Base-by-base conservation (phyloP, 2,888 invertebrate genomes). In the Polylopha cassiicola region DNA sequence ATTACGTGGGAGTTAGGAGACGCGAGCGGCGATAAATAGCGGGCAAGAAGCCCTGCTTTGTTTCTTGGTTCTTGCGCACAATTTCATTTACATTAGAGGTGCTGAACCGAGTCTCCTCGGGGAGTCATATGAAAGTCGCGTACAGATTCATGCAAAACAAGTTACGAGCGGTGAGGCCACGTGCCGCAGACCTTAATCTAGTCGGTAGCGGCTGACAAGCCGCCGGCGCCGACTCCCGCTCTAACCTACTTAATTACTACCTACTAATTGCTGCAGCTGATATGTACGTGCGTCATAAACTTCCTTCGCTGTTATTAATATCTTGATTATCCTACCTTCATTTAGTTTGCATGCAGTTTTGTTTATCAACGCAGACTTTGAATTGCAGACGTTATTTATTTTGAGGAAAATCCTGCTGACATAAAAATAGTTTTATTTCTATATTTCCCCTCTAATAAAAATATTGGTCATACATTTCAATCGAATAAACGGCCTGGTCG, bases 41-140 rank as follows among this genome's bases (percentile, higher is more conserved):
- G 70, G 74, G 65, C 72, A 57, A 74, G 75, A 60, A 75, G 67
- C 68, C 66, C 65, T 74, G 81, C 76, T 82, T 80, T 80, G 80
- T 82, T 80, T 77, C 73, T 80, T 80, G 80, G 79, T 80, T 77
- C 73, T 77, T 77, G 79, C 73, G 72, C 78, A 80, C 77, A 84
- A 82, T 84, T 84, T 81, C 73, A 80, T 82, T 82, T 81, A 84
- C 81, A 82, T 82, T 78, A 79, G 69, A 79, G 76, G 78, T 80
- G 76, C 69, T 75, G 76, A 78, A 64, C 68, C 58, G 55, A 68
- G 65, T 59, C 66, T 68, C 61, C 78, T 80, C 73, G 47, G 81
- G 73, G 82, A 76, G 67, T 68, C 78, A 65, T 78, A 73, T 68
- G 77, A 71, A 72, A 76, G 69, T 77, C 72, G 71, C 71, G 71